Conservation (phyloP, 2,888 invertebrate species). For the Lycophotia porphyrea region DNA sequence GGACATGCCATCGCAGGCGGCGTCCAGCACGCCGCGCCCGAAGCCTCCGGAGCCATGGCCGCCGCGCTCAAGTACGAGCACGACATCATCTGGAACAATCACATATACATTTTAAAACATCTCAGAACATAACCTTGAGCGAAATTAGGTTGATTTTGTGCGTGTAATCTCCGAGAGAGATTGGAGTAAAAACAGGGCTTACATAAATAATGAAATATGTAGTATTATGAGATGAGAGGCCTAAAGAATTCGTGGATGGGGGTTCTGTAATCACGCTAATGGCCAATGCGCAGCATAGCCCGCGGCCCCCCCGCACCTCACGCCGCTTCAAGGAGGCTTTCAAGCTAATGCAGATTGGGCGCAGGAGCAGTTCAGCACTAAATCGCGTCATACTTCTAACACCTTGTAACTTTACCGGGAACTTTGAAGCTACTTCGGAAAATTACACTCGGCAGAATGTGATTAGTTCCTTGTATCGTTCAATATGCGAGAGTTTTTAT, state of each 20-base stretch:
- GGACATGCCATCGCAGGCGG: conserved; percentile 76
- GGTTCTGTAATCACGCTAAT: conserved; percentile 90
- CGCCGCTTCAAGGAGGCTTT: conserved; percentile 82
- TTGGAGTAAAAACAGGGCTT: conserved; percentile 86
- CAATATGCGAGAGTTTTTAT: conserved; percentile 6
- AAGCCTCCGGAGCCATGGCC: conserved; percentile 77
- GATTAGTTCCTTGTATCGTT: conserved; percentile 15
- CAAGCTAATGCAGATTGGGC: conserved; percentile 86
- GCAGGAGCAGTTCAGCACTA: conserved; percentile 83
- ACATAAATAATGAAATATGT: conserved; percentile 90
- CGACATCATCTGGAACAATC: conserved; percentile 88
- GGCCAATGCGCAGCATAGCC: conserved; percentile 87
- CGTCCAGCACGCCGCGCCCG: conserved; percentile 83
- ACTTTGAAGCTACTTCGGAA: conserved; percentile 50
- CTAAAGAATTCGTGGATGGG: conserved; percentile 88
- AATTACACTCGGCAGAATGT: conserved; percentile 24
- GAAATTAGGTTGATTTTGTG: conserved; percentile 80
- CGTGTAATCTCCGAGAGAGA: conserved; percentile 80
- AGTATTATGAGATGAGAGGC: conserved; percentile 89
- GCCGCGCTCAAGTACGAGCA: conserved; percentile 87
- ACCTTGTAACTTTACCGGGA: conserved; percentile 67
- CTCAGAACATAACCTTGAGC: conserved; percentile 58
- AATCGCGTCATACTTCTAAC: conserved; percentile 83
- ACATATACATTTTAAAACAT: conserved; percentile 60
- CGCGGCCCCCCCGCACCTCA: conserved; percentile 65